Base-by-base conservation (phyloP, 2,888 invertebrate species). In the Halictus quadricinctus region DNA sequence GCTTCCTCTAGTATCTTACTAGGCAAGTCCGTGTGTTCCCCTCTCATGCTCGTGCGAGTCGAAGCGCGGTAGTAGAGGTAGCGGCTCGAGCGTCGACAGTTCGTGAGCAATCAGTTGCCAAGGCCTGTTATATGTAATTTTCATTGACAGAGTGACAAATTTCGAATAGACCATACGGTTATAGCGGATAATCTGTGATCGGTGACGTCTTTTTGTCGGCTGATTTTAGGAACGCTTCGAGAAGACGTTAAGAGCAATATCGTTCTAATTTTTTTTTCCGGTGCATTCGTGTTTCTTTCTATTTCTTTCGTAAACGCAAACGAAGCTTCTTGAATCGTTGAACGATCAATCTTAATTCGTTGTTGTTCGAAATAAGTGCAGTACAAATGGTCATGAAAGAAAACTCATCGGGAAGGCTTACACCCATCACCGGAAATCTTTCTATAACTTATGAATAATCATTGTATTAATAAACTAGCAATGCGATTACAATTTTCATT, bases 401-500 rank as follows among this genome's bases (percentile, higher is more conserved):
- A 41, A 74, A 76, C 50, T 73, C 81, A 88, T 80, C 84, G 72
- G 70, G 76, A 87, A 88, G 69, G 64, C 64, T 86, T 82, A 73
- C 74, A 83, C 84, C 85, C 83, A 72, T 87, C 81, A 77, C 76
- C 76, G 78, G 74, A 89, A 79, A 89, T 89, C 41, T 91, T 88
- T 70, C 43, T 70, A 70, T n/a, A 66, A 70, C 87, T 90, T 88
- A 92, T 90, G 82, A 81, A 91, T 87, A 90, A 89, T 70, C 89
- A 91, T 79, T 58, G 88, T 92, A 90, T 90, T 88, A 90, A 89
- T 88, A 82, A 79, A 29, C 46, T 81, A 80, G 86, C 74, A 64
- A 81, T 60, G 50, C 69, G 74, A 66, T 75, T 73, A 50, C 69
- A 73, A 70, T 69, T 76, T 79, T 41, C 41, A 73, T 88, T 90